Conservation (phyloP, 2,888 invertebrate genomes). For the Drosophila paranaensis region DNA sequence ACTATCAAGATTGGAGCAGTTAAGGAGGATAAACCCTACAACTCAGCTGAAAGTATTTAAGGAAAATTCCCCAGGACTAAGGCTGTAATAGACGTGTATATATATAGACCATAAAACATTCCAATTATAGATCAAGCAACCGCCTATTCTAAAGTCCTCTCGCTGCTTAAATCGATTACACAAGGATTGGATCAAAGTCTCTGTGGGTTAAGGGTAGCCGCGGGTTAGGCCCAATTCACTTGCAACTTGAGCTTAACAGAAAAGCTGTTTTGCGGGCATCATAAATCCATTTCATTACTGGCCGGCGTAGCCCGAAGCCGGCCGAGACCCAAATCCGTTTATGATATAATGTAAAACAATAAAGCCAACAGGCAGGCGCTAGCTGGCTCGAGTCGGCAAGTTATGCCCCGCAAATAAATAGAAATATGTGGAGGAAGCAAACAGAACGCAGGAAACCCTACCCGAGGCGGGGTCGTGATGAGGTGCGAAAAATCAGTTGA, state of each 20-base stretch:
- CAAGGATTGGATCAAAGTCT: no score
- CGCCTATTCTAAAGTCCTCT: no score
- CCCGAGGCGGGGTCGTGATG: constrained; percentile 34
- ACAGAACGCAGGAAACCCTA: not conserved
- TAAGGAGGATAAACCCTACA: no score
- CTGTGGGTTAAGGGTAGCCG: not conserved
- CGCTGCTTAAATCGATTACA: not conserved
- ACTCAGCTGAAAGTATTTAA: not conserved
- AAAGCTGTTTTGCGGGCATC: not conserved
- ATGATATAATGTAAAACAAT: constrained; percentile 57
- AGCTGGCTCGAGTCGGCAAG: constrained; percentile 6
- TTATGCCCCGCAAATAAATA: constrained; percentile 35
- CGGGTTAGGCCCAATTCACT: not conserved
- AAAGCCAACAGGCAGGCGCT: constrained; percentile 28
- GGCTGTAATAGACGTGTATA: no score
- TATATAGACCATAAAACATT: not conserved
- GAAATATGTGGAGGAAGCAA: constrained; percentile 3
- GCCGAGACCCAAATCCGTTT: constrained; percentile 54
- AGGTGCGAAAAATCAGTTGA: constrained; percentile 68
- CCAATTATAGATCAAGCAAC: no score
- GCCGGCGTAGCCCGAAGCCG: constrained; percentile 20
- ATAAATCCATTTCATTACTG: constrained; percentile 33
- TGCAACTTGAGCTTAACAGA: not conserved
- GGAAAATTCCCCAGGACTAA: not conserved
- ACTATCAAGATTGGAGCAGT: no score